Base-by-base conservation (phyloP, 23 tunicate genomes). In the Halocynthia roretzi region DNA sequence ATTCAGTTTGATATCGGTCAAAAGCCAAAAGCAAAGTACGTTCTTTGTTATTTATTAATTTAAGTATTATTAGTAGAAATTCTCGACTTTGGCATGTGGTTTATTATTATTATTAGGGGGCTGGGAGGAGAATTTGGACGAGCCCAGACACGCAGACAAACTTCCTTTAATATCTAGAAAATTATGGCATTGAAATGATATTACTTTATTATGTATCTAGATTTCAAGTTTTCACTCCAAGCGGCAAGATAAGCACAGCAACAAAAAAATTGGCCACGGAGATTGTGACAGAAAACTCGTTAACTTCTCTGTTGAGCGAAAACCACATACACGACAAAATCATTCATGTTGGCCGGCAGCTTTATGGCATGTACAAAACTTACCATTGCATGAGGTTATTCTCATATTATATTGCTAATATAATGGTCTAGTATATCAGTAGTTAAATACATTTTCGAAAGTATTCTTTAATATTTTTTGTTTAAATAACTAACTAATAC, bases 281-380 rank as follows among this genome's bases (percentile, higher is more conserved):
- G 31, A 65, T 10, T 20, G 19, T 65, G 19, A 65, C 48, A 20
- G 70, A 65, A 15, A 48, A 10, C 9, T 40, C 70, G 22, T 48
- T 65, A 10, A 48, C 70, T 10, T 20, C 22, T 65, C 22, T 65
- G 70, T 2, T 65, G n/a, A 65, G 48, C 15, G 9, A 20, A 15
- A 20, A 40, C n/a, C 70, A 65, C 22, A 15, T 48, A 65, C 22
- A 65, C 5, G 15, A 9, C 19, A 65, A 65, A 40, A 10, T 65
- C 22, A 6, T 48, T 5, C 22, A 48, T 20, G 70, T 65, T 0
- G 70, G 70, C 5, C 22, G 70, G 31, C 19, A 20, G 22, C 19
- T 65, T 20, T 65, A 65, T 65, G 70, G 70, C 15, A 65, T 65
- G 10, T 20, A 65, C 70, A 65, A 65, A 65, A 15, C 70, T 65